phyloP scores from a whole-genome alignment of 2,113 vertebrate species.

The Neolamprologus sp. region DNA sequence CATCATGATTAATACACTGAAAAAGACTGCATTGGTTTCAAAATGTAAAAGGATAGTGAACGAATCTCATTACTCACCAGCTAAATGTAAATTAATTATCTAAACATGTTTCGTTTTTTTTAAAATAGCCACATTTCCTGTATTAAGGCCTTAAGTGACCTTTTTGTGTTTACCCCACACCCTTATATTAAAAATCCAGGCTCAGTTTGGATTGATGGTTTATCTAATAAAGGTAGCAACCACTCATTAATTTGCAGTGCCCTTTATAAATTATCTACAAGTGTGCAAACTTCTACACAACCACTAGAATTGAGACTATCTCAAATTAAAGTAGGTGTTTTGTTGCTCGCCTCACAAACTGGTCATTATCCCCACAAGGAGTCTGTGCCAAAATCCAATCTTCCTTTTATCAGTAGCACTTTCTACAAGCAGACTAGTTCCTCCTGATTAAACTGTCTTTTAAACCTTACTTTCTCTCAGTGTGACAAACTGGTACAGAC shows the following conservation, averaged over 20 bases:
- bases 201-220: neutral
- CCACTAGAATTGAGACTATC: neutral
- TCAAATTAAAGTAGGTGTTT: neutral
- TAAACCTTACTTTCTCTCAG: neutral
- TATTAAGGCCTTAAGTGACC: neutral
- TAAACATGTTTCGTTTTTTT: neutral
- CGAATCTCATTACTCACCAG: neutral
- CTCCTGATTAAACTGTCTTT: neutral
- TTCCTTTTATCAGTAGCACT: neutral
- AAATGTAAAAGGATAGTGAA: neutral
- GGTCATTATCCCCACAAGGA: neutral
- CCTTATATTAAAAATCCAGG: neutral
- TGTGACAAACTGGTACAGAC: constrained; percentile 8
- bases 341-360: neutral
- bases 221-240: neutral
- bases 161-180: neutral
- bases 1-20: neutral
- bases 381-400: neutral
- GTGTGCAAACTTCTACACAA: neutral
- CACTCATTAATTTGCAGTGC: neutral
- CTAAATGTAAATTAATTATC: neutral
- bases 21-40: neutral
- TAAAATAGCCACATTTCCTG: neutral
- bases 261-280: neutral
- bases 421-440: neutral